A percentile compares a stretch with the other conserved stretches of the same genome.
phyloP scores from a whole-genome alignment of 2,888 invertebrate species.

The Lasioglossum malachurum region DNA sequence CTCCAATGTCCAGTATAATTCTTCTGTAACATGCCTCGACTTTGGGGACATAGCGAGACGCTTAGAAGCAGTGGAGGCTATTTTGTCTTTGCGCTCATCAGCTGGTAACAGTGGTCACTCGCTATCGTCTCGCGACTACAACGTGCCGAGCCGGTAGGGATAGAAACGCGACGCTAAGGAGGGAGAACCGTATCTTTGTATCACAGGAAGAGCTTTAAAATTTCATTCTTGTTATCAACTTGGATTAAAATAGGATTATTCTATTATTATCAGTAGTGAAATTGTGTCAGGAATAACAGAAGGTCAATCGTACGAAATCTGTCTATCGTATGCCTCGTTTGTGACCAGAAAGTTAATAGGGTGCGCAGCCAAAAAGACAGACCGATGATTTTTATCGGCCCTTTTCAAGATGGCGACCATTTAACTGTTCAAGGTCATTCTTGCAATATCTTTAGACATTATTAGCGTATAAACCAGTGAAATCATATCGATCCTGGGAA shows the following conservation, averaged over 20 bases:
- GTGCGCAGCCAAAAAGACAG: conserved; percentile 20
- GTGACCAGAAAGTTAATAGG: conserved; percentile 4
- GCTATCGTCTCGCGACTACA: neutral
- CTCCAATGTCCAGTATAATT: neutral
- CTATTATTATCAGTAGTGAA: neutral
- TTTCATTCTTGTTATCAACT: neutral
- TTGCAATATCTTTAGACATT: conserved; percentile 52
- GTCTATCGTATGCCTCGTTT: conserved; percentile 15
- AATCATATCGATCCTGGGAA: conserved; percentile 55
- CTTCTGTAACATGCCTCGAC: neutral
- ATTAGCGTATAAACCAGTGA: conserved; percentile 44
- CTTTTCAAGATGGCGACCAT: conserved; percentile 33
- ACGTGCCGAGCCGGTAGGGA: neutral
- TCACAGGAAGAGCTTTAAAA: neutral
- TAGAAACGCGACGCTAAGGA: neutral
- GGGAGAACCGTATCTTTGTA: neutral
- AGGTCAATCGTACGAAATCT: neutral
- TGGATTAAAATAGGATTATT: conserved; percentile 1
- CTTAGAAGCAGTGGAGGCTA: neutral
- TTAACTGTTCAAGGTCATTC: conserved; percentile 28
- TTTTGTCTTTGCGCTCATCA: neutral
- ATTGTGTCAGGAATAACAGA: conserved; percentile 6
- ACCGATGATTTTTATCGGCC: conserved; percentile 35
- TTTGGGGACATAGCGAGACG: neutral
- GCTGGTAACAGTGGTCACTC: too few relatives aligned